phyloP scores from a whole-genome alignment of 2,888 invertebrate genomes.

The Cantharis nigra region DNA sequence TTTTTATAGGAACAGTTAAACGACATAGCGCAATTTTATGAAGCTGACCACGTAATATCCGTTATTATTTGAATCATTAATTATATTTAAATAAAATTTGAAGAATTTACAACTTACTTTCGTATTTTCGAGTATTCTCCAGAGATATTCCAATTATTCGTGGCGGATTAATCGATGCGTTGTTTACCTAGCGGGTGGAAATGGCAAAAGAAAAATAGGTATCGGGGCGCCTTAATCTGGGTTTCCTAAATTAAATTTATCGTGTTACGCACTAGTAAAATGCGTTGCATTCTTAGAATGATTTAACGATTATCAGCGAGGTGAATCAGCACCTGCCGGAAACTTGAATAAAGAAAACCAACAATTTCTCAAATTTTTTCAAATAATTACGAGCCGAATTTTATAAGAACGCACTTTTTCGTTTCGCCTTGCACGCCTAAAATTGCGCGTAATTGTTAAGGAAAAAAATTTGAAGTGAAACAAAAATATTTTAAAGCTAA shows the following conservation, averaged over 20 bases:
- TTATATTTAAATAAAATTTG: neutral
- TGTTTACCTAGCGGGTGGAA: neutral
- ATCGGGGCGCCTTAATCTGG: neutral
- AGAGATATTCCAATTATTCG: neutral
- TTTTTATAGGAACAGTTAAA: neutral
- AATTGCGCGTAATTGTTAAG: neutral
- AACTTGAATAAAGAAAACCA: slow-evolving; percentile 21
- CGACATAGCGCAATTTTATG: neutral
- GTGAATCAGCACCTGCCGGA: slow-evolving; percentile 37
- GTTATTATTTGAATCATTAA: neutral
- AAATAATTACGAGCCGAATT: neutral
- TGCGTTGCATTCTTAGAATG: slow-evolving; percentile 25
- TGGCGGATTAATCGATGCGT: neutral
- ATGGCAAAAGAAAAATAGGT: neutral
- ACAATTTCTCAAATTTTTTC: slow-evolving; percentile 9
- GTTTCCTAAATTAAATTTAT: neutral
- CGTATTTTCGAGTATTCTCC: neutral
- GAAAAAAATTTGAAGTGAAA: neutral
- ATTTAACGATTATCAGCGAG: slow-evolving; percentile 30
- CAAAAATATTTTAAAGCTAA: neutral
- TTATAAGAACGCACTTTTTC: neutral
- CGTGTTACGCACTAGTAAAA: slow-evolving; percentile 22
- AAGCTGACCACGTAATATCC: neutral
- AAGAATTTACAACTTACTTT: neutral
- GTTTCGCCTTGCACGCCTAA: neutral